Percentiles rank a stretch among this genome's conserved stretches.
Conservation (phyloP, 2,888 invertebrate genomes). For the Bimastos eiseni region DNA sequence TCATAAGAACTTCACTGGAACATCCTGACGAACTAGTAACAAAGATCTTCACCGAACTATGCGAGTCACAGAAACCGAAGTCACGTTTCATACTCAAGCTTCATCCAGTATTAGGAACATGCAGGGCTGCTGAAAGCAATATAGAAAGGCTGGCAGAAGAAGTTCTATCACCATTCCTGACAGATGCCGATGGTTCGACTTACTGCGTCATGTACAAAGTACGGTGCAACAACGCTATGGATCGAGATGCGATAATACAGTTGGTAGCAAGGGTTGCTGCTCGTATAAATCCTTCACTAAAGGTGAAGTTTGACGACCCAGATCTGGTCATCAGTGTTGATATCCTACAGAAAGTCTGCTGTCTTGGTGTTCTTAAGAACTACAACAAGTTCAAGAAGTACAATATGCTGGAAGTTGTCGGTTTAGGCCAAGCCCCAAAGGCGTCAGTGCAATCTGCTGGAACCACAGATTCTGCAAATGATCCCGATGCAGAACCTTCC, state of each 20-base stretch:
- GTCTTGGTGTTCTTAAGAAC: constrained; percentile 78
- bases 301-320: constrained; percentile 73
- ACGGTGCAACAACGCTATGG: constrained; percentile 63
- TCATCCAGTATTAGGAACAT: constrained; percentile 79
- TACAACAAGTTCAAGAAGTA: constrained; percentile 81
- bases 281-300: constrained; percentile 56
- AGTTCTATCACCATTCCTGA: constrained; percentile 73
- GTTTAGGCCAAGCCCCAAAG: not conserved
- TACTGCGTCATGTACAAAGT: constrained; percentile 53
- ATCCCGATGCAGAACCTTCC: not conserved
- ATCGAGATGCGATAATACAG: constrained; percentile 68
- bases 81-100: constrained; percentile 78
- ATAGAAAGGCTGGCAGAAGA: constrained; percentile 72
- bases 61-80: constrained; percentile 72
- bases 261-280: constrained; percentile 74
- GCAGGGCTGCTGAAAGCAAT: constrained; percentile 75
- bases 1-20: constrained; percentile 76
- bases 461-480: not conserved
- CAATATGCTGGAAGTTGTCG: constrained; percentile 65
- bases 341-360: constrained; percentile 78
- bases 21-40: constrained; percentile 76
- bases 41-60: constrained; percentile 75
- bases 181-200: constrained; percentile 42
- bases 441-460: not conserved
- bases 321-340: constrained; percentile 80